Conservation (phyloP, 2,113 vertebrate genomes). For the Motacilla alba region DNA sequence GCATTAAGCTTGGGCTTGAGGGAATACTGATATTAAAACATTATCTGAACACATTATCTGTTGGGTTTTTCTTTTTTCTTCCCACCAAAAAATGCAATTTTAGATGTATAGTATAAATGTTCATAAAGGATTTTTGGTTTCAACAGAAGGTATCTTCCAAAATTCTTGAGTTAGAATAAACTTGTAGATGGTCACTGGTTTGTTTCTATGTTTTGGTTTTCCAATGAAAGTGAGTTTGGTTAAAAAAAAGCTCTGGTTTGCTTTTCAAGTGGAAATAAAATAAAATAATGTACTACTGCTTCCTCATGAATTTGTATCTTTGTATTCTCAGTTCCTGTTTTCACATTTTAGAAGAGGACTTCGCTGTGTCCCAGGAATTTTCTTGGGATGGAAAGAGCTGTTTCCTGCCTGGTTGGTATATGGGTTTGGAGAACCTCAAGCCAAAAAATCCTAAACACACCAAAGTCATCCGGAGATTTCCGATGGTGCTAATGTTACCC, state of each 20-base stretch:
- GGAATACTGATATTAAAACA: not conserved
- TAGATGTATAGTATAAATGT: not conserved
- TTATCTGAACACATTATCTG: not conserved
- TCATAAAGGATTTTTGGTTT: not conserved
- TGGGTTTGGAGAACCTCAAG: not conserved
- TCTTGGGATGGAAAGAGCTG: not conserved
- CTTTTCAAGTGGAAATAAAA: not conserved
- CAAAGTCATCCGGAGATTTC: not conserved
- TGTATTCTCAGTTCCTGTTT: not conserved
- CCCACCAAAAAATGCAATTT: not conserved
- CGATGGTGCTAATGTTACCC: not conserved
- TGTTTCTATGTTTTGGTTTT: not conserved
- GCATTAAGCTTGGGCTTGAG: not conserved
- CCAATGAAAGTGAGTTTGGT: not conserved
- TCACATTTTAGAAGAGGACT: not conserved
- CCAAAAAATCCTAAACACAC: conserved; percentile 19
- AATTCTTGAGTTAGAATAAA: not conserved
- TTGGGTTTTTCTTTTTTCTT: not conserved
- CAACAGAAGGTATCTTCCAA: not conserved
- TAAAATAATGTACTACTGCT: not conserved
- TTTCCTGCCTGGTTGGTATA: not conserved
- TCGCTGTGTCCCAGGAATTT: not conserved
- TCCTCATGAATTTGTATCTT: not conserved
- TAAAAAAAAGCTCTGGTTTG: not conserved
- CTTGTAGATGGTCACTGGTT: not conserved